Conservation (phyloP, 2,113 vertebrate species). For the Glaucomys volans region DNA sequence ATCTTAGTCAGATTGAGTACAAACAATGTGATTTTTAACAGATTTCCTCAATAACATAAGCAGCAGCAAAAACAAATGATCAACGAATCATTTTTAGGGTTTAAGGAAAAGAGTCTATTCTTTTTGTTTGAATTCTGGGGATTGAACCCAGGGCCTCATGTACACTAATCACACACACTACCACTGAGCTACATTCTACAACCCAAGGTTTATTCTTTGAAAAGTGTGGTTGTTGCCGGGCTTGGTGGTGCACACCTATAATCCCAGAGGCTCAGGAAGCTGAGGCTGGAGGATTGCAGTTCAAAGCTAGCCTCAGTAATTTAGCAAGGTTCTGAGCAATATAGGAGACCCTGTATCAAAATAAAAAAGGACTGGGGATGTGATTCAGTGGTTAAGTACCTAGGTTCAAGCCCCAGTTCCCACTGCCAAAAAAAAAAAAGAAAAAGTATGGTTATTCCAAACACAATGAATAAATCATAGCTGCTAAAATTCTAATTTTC, state of each 20-base stretch:
- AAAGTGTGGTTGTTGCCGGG: not conserved
- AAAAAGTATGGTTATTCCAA: not conserved
- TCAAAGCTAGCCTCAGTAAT: too few species aligned
- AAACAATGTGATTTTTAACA: conserved; percentile 24
- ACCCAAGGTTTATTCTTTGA: not conserved
- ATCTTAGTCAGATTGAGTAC: not conserved
- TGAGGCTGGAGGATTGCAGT: too few species aligned
- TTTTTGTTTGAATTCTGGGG: not conserved
- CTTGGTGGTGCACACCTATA: too few species aligned
- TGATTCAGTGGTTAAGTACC: too few species aligned
- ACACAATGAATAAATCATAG: conserved; percentile 1
- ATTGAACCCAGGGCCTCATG: not conserved
- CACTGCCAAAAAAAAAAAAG: too few species aligned
- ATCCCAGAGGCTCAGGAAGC: too few species aligned
- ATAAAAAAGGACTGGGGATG: too few species aligned
- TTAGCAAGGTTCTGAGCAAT: too few species aligned
- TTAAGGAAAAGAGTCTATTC: not conserved
- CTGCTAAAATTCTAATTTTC: conserved; percentile 47
- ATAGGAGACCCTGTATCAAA: too few species aligned
- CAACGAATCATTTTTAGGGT: not conserved
- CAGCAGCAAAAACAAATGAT: conserved; percentile 49
- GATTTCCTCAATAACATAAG: not conserved
- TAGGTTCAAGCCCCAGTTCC: too few species aligned
- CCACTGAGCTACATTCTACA: too few species aligned
- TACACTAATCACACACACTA: not conserved